Base-by-base conservation (phyloP, 2,113 vertebrate genomes). In the Grantiella picta region DNA sequence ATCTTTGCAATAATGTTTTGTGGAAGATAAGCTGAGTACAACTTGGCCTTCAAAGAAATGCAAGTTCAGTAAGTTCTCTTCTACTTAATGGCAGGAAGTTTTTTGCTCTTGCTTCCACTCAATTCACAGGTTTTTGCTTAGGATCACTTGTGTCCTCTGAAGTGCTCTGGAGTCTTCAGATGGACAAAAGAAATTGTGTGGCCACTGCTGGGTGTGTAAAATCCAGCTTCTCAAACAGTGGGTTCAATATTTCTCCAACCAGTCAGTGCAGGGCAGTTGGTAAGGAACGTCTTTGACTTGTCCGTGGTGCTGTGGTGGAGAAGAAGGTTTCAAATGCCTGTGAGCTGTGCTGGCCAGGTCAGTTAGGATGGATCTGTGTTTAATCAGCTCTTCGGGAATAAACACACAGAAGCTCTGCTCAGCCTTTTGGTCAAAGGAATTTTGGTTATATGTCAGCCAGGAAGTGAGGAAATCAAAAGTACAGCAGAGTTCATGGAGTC, bases 391-490 rank as follows among this genome's bases (percentile, higher is more conserved):
- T 42, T 53, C 0, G 25, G 90, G 86, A 87, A 83, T 90, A 94
- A 96, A 96, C 64, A 85, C 82, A 88, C 87, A 93, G 96, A 86
- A 96, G 71, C 86, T 94, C 82, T 80, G 63, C 84, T 82, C 40
- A 91, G 86, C 23, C 57, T 94, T 84, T 40, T 54, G 64, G 68
- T 66, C 86, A 66, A 73, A 94, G 69, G 82, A 94, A 89, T 95
- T 90, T 91, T 95, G 77, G 82, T 86, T 92, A 15, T 76, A 52
- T 86, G 90, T 96, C 83, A 91, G 86, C 75, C 73, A 89, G 89
- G 93, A 95, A 95, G 76, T 91, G 80, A 89, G 89, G 93, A 94
- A 96, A 87, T 96, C 77, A 84, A 14, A 96, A 96, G 81, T 78
- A 71, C 81, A 92, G 61, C 79, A 92, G 92, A 92, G 92, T 94